phyloP scores from a whole-genome alignment of 1,140 invertebrate genomes.

The Cydia strobilella region DNA sequence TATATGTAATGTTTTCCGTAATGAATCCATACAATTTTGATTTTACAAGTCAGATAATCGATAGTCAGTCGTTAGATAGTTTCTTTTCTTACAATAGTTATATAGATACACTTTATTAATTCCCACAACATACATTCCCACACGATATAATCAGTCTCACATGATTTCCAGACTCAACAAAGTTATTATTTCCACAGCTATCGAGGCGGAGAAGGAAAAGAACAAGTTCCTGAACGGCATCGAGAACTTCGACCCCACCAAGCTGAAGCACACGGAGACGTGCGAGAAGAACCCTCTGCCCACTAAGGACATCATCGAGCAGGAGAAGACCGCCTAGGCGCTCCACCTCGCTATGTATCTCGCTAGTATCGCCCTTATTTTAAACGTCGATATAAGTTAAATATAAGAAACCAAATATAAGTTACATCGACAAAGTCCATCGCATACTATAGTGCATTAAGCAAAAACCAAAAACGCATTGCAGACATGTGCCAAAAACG shows the following conservation, averaged over 20 bases:
- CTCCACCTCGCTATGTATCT: conserved; percentile 57
- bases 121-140: too few species aligned
- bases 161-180: not conserved
- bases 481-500: not conserved
- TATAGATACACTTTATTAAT: too few species aligned
- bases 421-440: conserved; percentile 3
- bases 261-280: conserved; percentile 94
- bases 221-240: conserved; percentile 92
- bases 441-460: too few species aligned
- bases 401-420: conserved; percentile 41
- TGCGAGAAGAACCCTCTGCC: conserved; percentile 94
- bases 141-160: too few species aligned
- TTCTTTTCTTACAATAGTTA: too few species aligned
- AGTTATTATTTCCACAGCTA: conserved; percentile 81
- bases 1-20: too few species aligned
- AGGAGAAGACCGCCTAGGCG: conserved; percentile 84
- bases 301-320: conserved; percentile 89
- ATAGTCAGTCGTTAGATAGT: too few species aligned
- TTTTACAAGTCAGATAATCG: too few species aligned
- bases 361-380: conserved; percentile 75
- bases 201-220: conserved; percentile 93
- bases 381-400: conserved; percentile 70
- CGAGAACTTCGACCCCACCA: conserved; percentile 91
- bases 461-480: not conserved
- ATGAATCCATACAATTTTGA: too few species aligned